Conservation (phyloP, 2,888 invertebrate genomes). For the Tetheella fluctuosa region DNA sequence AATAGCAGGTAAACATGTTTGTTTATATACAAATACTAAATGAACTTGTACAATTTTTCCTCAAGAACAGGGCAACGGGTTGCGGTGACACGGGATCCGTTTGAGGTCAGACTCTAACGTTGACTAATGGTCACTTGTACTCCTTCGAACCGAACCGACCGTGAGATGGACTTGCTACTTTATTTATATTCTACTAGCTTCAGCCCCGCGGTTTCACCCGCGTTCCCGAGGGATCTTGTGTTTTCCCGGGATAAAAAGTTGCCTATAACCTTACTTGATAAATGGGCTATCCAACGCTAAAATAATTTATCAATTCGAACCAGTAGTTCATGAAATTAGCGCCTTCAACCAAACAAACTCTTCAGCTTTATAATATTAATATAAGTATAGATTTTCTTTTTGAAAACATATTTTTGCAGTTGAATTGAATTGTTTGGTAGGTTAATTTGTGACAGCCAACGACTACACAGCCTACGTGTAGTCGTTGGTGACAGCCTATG, state of each 20-base stretch:
- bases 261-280: too few species aligned
- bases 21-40: background rate
- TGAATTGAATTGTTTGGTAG: background rate
- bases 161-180: conserved; percentile 10
- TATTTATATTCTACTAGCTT: background rate
- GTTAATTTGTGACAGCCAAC: too few species aligned
- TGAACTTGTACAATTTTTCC: conserved; percentile 14
- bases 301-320: too few species aligned
- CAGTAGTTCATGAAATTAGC: too few species aligned
- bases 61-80: conserved; percentile 18
- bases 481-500: too few species aligned
- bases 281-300: too few species aligned
- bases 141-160: conserved; percentile 6
- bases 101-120: conserved; percentile 16
- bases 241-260: too few species aligned
- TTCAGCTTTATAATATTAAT: too few species aligned
- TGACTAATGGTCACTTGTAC: conserved; percentile 19
- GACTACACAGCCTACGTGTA: too few species aligned
- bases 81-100: conserved; percentile 14
- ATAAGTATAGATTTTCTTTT: conserved; percentile 8
- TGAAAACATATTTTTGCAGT: background rate
- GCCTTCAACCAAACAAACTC: too few species aligned
- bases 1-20: background rate
- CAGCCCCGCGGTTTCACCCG: too few species aligned
- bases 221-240: too few species aligned